Evolutionary conservation across 2,888 invertebrate species (phyloP).

Genomic region (Venusia cambrica): DNA sequence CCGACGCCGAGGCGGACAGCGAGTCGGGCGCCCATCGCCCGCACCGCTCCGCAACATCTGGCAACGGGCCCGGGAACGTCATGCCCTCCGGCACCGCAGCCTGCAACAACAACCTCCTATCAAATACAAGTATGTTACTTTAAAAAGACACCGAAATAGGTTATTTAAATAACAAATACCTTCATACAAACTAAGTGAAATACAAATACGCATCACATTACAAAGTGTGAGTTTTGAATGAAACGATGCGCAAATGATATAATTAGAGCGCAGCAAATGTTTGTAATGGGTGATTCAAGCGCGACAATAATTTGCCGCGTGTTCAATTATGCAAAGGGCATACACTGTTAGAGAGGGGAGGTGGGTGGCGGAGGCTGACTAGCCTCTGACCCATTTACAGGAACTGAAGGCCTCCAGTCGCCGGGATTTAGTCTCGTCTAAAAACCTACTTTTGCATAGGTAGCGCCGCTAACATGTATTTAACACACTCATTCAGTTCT

Average conservation of each 20-base stretch:
- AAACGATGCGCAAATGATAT: constrained; percentile 27
- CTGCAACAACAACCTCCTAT: too few relatives aligned
- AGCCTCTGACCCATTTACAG: constrained; percentile 77
- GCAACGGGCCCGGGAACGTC: constrained; percentile 76
- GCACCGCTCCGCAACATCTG: constrained; percentile 76
- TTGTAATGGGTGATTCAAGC: constrained; percentile 48
- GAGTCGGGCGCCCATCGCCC: constrained; percentile 77
- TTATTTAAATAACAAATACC: too few relatives aligned
- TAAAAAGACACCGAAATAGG: too few relatives aligned
- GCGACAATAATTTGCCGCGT: constrained; percentile 74
- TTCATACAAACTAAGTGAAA: too few relatives aligned
- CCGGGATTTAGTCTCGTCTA: constrained; percentile 32
- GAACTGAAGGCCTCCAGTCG: constrained; percentile 53
- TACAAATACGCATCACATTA: too few relatives aligned
- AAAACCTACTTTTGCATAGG: constrained; percentile 33
- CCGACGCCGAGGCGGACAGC: constrained; percentile 71
- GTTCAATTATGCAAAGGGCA: constrained; percentile 76
- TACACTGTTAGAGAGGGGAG: constrained; percentile 54
- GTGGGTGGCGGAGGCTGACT: constrained; percentile 48
- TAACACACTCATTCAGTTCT: constrained; percentile 30
- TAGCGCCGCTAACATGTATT: constrained; percentile 33
- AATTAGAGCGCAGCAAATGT: constrained; percentile 49
- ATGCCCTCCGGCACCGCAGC: constrained; percentile 75
- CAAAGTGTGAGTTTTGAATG: too few relatives aligned
- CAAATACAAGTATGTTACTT: too few relatives aligned